Conservation (phyloP, 2,113 vertebrate genomes). For the Corythornis cristatus region DNA sequence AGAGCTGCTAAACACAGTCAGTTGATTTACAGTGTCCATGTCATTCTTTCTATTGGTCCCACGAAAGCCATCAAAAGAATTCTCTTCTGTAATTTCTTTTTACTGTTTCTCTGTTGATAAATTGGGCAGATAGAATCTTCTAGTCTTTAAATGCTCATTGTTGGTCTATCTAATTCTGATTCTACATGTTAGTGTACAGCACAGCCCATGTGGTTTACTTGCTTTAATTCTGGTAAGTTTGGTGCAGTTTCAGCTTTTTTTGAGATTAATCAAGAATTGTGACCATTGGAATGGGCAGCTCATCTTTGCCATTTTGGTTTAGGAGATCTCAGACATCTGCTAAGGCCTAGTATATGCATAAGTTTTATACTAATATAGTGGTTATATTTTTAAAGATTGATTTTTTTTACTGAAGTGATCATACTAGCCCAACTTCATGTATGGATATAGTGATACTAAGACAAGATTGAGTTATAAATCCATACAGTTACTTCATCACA, state of each 20-base stretch:
- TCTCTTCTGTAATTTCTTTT: background rate
- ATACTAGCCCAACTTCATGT: background rate
- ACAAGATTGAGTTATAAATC: background rate
- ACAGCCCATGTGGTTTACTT: background rate
- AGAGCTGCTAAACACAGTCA: background rate
- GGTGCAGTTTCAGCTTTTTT: background rate
- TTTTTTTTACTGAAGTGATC: slow-evolving; percentile 25
- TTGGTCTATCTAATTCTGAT: background rate
- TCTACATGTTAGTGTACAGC: background rate
- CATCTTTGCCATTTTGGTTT: background rate
- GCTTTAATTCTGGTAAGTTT: background rate
- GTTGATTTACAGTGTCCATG: background rate
- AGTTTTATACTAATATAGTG: slow-evolving; percentile 5
- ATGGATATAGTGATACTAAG: background rate
- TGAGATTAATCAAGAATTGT: background rate
- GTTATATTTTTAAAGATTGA: background rate
- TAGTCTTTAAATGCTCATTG: background rate
- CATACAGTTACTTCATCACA: background rate
- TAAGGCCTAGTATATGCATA: background rate
- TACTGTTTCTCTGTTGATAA: background rate
- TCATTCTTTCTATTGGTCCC: background rate
- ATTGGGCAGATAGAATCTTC: background rate
- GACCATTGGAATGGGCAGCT: background rate
- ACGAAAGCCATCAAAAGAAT: background rate
- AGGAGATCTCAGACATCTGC: background rate